phyloP scores from a whole-genome alignment of 2,113 vertebrate genomes.

The Passer montanus region DNA sequence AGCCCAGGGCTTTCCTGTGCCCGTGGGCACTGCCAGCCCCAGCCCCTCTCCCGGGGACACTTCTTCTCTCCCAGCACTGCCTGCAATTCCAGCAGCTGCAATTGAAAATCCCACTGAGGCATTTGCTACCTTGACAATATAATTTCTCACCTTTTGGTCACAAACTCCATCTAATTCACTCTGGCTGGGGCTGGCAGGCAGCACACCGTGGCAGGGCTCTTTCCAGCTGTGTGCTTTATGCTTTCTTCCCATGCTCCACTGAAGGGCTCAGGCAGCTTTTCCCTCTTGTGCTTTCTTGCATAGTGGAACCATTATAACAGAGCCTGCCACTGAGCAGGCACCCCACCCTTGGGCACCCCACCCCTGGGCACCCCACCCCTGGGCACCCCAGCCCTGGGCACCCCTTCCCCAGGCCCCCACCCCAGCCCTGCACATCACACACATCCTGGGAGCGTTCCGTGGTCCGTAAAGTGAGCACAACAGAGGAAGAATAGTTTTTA shows the following conservation, averaged over 20 bases:
- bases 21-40: not conserved
- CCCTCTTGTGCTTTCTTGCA: not conserved
- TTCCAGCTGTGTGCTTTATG: not conserved
- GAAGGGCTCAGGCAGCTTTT: not conserved
- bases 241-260: not conserved
- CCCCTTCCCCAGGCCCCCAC: not conserved
- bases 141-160: slow-evolving; percentile 52
- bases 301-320: not conserved
- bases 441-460: accelerated
- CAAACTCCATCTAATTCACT: not conserved
- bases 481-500: not conserved
- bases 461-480: not conserved
- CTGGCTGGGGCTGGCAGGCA: not conserved
- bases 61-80: not conserved
- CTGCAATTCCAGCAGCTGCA: slow-evolving; percentile 3
- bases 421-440: not conserved
- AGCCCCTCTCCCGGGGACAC: not conserved
- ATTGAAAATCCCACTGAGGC: slow-evolving; percentile 45
- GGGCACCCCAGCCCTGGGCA: not conserved
- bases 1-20: not conserved
- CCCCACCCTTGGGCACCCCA: not conserved
- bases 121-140: slow-evolving; percentile 30
- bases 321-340: not conserved
- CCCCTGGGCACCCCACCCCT: not conserved
- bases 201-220: not conserved